A percentile compares a stretch with the other conserved stretches of the same genome.
phyloP scores from a whole-genome alignment of 2,113 vertebrate genomes.

The Platichthys stellatus region DNA sequence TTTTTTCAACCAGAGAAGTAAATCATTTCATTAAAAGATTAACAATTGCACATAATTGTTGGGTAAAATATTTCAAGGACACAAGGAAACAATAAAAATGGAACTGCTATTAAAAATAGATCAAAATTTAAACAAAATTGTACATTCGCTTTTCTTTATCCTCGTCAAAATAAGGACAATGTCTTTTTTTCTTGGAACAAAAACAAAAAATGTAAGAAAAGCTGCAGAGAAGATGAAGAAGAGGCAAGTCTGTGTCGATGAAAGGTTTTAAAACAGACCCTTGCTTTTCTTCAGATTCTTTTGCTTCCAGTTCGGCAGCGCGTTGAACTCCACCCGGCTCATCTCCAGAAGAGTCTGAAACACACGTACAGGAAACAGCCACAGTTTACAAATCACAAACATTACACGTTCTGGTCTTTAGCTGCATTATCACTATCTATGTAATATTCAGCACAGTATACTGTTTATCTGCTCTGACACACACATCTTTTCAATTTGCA shows the following conservation, averaged over 20 bases:
- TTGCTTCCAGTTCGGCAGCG: conserved; percentile 85
- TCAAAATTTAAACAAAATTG: conserved; percentile 62
- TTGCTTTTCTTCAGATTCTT: conserved; percentile 86
- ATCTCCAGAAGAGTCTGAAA: conserved; percentile 79
- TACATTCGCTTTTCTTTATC: conserved; percentile 57
- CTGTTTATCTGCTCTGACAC: neutral
- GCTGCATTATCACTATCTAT: neutral
- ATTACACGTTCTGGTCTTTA: too few species aligned
- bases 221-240: conserved; percentile 19
- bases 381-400: neutral
- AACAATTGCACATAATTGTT: conserved; percentile 70
- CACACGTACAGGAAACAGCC: neutral
- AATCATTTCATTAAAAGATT: conserved; percentile 32
- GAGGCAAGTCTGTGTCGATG: conserved; percentile 24
- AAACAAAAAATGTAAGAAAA: conserved; percentile 27
- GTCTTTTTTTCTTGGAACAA: conserved; percentile 18
- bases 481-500: neutral
- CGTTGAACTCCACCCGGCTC: conserved; percentile 82
- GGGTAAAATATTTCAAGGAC: conserved; percentile 53
- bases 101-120: conserved; percentile 41
- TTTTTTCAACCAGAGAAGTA: conserved; percentile 33
- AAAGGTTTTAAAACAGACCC: conserved; percentile 79
- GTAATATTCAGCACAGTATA: neutral
- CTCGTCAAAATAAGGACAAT: conserved; percentile 56
- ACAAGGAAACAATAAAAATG: conserved; percentile 27